A percentile compares a stretch with the other conserved stretches of the same genome.
Evolutionary conservation across 1,140 invertebrate genomes (phyloP).

Genomic region (Andricus grossulariae): DNA sequence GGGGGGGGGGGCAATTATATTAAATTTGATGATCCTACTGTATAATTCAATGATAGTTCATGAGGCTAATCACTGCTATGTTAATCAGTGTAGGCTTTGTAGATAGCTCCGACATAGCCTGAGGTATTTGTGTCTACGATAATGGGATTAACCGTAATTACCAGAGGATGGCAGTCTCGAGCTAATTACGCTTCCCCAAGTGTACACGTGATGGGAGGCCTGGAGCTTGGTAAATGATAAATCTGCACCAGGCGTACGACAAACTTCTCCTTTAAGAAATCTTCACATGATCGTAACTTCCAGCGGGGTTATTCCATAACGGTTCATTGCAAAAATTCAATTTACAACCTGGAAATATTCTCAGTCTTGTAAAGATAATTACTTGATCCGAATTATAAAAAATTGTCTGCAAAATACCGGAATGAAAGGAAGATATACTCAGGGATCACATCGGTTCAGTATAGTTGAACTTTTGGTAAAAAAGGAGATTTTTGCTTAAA

Average conservation of each 20-base stretch:
- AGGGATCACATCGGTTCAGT: too few species aligned
- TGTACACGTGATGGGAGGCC: conserved; percentile 53
- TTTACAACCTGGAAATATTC: neutral
- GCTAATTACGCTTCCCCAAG: conserved; percentile 59
- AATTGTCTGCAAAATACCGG: too few species aligned
- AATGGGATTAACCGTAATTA: conserved; percentile 57
- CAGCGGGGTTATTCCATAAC: conserved; percentile 8
- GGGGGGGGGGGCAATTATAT: neutral
- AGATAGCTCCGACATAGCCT: neutral
- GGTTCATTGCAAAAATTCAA: neutral
- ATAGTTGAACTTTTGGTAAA: too few species aligned
- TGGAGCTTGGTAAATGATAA: conserved; percentile 55
- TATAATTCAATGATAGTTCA: conserved; percentile 19
- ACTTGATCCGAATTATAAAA: neutral
- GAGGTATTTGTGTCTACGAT: conserved; percentile 42
- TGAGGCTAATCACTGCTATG: conserved; percentile 17
- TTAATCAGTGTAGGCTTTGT: conserved; percentile 28
- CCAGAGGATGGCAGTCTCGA: conserved; percentile 40
- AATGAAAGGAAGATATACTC: too few species aligned
- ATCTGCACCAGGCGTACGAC: conserved; percentile 45
- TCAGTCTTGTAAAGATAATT: neutral
- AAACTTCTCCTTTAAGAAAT: conserved; percentile 44
- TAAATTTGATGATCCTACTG: neutral
- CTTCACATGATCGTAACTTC: conserved; percentile 13
- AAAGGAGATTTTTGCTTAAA: too few species aligned